Percentiles rank a stretch among this genome's conserved stretches.
Evolutionary conservation across 2,797 vertebrate genomes (phyloP).

Genomic region (Psittacula echo): DNA sequence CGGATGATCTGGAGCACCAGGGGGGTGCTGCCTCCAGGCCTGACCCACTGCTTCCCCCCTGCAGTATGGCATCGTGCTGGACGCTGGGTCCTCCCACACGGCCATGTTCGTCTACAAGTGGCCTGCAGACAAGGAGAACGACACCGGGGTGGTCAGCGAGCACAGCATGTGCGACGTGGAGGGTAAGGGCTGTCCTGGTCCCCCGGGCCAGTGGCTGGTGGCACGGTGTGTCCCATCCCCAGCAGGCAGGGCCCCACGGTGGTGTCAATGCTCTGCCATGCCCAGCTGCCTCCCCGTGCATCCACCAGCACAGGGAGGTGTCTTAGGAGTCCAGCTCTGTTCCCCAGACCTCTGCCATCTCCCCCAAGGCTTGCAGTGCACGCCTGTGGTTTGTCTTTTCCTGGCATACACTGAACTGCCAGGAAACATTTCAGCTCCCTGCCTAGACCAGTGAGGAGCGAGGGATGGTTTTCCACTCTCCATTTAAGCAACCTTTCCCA

Average conservation of each 20-base stretch:
- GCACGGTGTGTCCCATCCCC: not conserved
- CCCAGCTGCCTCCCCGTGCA: not conserved
- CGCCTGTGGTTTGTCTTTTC: not conserved
- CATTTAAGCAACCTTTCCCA: not conserved
- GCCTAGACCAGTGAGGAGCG: not conserved
- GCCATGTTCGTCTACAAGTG: constrained; percentile 87
- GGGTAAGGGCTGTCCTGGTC: constrained; percentile 63
- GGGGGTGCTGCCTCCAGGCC: not conserved
- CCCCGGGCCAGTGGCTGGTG: accelerated
- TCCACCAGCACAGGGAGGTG: not conserved
- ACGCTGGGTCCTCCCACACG: constrained; percentile 87
- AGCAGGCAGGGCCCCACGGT: not conserved
- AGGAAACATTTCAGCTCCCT: not conserved
- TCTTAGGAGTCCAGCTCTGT: not conserved
- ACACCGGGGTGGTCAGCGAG: constrained; percentile 86
- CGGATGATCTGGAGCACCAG: not conserved
- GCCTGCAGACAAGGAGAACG: constrained; percentile 85
- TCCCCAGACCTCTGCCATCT: not conserved
- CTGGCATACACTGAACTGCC: not conserved
- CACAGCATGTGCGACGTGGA: constrained; percentile 78
- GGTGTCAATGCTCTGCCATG: not conserved
- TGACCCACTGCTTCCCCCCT: not conserved
- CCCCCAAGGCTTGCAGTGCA: not conserved
- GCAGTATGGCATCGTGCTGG: constrained; percentile 88
- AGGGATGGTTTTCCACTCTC: not conserved